phyloP scores from a whole-genome alignment of 2,113 vertebrate species.

The Irena cyanogastra region DNA sequence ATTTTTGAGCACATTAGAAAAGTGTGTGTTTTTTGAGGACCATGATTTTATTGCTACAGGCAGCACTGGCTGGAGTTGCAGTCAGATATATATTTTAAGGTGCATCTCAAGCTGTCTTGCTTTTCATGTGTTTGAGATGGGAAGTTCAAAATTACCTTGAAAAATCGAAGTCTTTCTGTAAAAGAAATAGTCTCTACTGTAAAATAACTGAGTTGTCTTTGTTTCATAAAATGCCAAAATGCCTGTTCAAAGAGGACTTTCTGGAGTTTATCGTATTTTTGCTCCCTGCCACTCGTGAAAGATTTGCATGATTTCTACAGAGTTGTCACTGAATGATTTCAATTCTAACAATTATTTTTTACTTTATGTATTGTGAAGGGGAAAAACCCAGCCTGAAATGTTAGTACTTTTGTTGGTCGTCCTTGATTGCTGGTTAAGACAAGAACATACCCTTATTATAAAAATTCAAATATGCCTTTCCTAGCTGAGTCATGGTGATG shows the following conservation, averaged over 20 bases:
- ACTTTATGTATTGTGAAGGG: background rate
- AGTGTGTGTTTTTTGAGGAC: background rate
- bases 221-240: background rate
- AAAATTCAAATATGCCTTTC: background rate
- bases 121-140: background rate
- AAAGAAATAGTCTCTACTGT: background rate
- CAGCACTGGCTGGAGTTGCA: background rate
- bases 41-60: background rate
- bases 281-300: background rate
- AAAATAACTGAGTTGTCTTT: background rate
- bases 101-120: background rate
- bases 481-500: background rate
- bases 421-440: conserved; percentile 6
- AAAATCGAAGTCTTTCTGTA: background rate
- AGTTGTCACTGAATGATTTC: conserved; percentile 17
- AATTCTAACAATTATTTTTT: conserved; percentile 45
- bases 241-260: background rate
- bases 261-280: background rate
- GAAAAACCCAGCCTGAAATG: background rate
- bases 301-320: conserved; percentile 52
- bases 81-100: background rate
- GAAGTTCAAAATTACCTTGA: background rate
- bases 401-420: conserved; percentile 37
- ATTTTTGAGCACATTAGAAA: background rate
- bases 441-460: background rate